A percentile compares a stretch with the other conserved stretches of the same genome.
Conservation (phyloP, 2,797 vertebrate species). For the Pseudopleuronectes americanus region DNA sequence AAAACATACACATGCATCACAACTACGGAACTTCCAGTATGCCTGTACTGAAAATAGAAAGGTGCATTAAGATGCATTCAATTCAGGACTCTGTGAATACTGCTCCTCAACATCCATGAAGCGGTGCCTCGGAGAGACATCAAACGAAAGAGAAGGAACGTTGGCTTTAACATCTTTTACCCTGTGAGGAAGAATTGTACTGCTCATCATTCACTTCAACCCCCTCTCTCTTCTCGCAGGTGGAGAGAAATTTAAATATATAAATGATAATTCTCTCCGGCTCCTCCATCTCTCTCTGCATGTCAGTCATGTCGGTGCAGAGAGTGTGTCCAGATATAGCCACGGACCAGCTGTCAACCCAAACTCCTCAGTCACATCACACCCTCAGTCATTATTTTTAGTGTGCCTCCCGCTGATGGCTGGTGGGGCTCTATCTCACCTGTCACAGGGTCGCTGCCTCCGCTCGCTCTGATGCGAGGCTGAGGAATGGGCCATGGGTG, state of each 20-base stretch:
- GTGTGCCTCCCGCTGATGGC: conserved; percentile 53
- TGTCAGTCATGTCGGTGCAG: conserved; percentile 53
- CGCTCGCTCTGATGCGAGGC: conserved; percentile 52
- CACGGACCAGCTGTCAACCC: conserved; percentile 49
- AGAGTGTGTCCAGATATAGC: conserved; percentile 59
- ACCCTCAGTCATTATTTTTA: conserved; percentile 71
- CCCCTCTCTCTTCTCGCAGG: conserved; percentile 12
- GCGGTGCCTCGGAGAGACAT: conserved; percentile 21
- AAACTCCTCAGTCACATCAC: conserved; percentile 71
- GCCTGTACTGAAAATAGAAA: conserved; percentile 13
- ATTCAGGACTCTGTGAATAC: background rate
- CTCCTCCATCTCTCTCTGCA: conserved; percentile 9
- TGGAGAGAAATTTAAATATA: conserved; percentile 51
- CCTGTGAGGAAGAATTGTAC: conserved; percentile 46
- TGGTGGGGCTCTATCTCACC: conserved; percentile 48
- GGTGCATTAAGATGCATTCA: conserved; percentile 19
- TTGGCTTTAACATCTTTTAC: conserved; percentile 37
- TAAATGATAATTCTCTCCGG: conserved; percentile 48
- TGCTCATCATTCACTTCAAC: conserved; percentile 23
- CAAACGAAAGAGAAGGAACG: conserved; percentile 33
- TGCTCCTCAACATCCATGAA: conserved; percentile 21
- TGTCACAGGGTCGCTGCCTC: conserved; percentile 60
- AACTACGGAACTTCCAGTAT: background rate
- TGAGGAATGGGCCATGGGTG: conserved; percentile 60
- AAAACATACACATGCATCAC: background rate